Evolutionary conservation across 2,113 vertebrate species (phyloP).

Genomic region (Paradoxurus hermaphroditus): DNA sequence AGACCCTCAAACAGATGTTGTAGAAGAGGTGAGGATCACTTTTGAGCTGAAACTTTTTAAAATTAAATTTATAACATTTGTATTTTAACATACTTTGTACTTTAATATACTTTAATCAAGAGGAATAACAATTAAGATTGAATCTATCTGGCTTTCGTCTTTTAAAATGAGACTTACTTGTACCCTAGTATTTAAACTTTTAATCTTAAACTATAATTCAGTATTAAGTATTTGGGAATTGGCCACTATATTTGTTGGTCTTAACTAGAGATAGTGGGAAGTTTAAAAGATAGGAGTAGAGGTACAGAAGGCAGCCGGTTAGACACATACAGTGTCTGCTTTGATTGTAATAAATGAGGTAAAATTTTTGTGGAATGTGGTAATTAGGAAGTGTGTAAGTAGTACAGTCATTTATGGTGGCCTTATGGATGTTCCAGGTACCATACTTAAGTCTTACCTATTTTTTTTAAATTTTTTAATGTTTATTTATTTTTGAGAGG

Average conservation of each 20-base stretch:
- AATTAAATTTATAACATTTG: not conserved
- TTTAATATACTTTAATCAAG: not conserved
- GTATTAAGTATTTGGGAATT: not conserved
- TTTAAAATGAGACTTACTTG: conserved; percentile 35
- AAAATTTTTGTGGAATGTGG: not conserved
- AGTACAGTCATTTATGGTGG: not conserved
- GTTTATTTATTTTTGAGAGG: too few species aligned
- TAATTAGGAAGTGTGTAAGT: not conserved
- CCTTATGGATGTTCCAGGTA: not conserved
- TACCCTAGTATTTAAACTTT: not conserved
- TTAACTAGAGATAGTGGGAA: not conserved
- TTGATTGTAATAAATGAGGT: not conserved
- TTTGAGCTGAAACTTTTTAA: not conserved
- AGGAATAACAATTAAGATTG: not conserved
- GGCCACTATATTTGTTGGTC: not conserved
- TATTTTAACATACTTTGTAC: not conserved
- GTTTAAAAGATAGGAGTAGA: not conserved
- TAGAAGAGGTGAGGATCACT: conserved; percentile 85
- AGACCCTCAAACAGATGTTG: conserved; percentile 80
- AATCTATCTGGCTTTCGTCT: not conserved
- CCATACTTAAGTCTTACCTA: not conserved
- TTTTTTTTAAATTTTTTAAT: too few species aligned
- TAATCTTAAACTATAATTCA: not conserved
- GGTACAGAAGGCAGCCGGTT: not conserved
- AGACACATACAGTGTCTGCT: not conserved